phyloP scores from a whole-genome alignment of 2,888 invertebrate species.

The Rhagium mordax region DNA sequence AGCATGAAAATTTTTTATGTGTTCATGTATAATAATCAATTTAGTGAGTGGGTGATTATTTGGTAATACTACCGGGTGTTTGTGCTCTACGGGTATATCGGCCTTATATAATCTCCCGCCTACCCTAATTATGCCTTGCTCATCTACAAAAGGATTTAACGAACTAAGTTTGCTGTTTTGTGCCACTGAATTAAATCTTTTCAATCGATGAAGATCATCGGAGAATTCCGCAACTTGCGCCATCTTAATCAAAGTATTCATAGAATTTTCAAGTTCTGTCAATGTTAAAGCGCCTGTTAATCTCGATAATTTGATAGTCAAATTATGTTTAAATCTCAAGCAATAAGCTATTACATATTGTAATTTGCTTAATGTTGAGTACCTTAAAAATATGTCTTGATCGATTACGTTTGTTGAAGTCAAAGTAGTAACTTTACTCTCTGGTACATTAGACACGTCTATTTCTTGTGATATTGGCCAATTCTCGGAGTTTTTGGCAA shows the following conservation, averaged over 20 bases:
- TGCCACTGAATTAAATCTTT: no score
- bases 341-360: background rate
- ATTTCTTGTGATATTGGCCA: no score
- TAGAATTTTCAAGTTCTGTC: background rate
- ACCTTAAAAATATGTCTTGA: background rate
- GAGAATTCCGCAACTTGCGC: conserved; percentile 29
- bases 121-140: no score
- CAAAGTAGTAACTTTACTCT: no score
- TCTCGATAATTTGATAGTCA: background rate
- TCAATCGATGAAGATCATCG: conserved; percentile 41
- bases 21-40: conserved; percentile 40
- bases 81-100: no score
- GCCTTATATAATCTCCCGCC: conserved; percentile 44
- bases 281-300: background rate
- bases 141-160: no score
- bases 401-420: no score
- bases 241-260: conserved; percentile 6
- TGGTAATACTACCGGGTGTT: no score
- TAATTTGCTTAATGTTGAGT: background rate
- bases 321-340: background rate
- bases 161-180: no score
- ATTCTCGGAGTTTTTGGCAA: no score
- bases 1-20: no score
- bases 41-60: conserved; percentile 39
- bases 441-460: no score